Evolutionary conservation across 2,888 invertebrate species (phyloP), one percentile per base, ranked within the genome.

Genomic region (Andrena chrysosceles): DNA sequence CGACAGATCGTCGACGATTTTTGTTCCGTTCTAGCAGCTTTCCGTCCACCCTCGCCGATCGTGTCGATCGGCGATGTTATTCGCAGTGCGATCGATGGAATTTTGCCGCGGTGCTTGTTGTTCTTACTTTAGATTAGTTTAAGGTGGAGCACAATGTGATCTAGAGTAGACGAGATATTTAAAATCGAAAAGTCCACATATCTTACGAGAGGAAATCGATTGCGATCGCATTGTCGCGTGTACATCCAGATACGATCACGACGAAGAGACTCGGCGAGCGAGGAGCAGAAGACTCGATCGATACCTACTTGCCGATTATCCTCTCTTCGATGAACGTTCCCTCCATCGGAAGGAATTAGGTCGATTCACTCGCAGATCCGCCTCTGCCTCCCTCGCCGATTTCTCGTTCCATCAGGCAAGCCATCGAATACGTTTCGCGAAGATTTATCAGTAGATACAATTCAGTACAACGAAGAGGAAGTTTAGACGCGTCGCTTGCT

Each of bases 111-210:
- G 71, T 78, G 85, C 78, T 77, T 72, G 29, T 76, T 68, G 33
- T 77, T 74, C 77, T 82, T 76, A 76, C 31, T 66, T 84, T 76
- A 77, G 13, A 59, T 71, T 70, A 70, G 35, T 76, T 49, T 73
- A 76, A 81, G 49, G 67, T 70, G 69, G 66, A 80, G 68, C 81
- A 81, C 70, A 84, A 78, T 75, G 72, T 56, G 80, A 78, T 81
- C 77, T 86, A 88, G 54, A 69, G 83, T 83, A 86, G 81, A 87
- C 77, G 77, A 88, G 88, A 85, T 77, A 56, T 56, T 56, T 81
- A 84, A 85, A 88, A 85, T 88, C 76, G 80, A 83, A 80, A 83
- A 88, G 77, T 88, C 67, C 83, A 83, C 77, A 82, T 74, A 83
- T 72, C 73, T 77, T 83, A 85, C 73, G 73, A 82, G 85, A 81